A percentile compares a stretch with the other conserved stretches of the same genome.
phyloP scores from a whole-genome alignment of 1,140 invertebrate species.

The Dendroctonus valens region DNA sequence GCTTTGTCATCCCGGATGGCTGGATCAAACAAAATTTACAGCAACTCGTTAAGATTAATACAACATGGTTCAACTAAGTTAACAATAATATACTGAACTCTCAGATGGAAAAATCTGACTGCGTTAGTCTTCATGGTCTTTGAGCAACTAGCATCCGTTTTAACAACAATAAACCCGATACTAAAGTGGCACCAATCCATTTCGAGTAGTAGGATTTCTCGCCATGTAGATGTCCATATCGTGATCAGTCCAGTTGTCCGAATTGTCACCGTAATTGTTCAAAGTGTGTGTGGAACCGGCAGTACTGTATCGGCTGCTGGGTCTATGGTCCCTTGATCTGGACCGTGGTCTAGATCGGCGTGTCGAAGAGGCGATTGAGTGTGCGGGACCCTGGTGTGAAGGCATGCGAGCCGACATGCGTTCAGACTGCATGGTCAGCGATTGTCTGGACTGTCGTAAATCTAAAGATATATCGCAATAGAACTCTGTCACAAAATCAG shows the following conservation, averaged over 20 bases:
- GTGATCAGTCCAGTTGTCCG: conserved; percentile 86
- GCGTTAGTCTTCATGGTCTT: not conserved
- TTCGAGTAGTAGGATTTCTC: conserved; percentile 81
- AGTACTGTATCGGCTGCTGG: conserved; percentile 64
- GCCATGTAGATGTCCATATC: conserved; percentile 95
- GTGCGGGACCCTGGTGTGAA: conserved; percentile 50
- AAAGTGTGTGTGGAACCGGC: conserved; percentile 75
- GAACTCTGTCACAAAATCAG: no score
- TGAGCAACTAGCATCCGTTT: not conserved
- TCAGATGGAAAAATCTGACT: not conserved
- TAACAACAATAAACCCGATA: not conserved
- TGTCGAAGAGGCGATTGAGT: conserved; percentile 61
- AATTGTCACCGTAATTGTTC: conserved; percentile 82
- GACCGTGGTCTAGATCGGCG: conserved; percentile 65
- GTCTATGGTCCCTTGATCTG: conserved; percentile 59
- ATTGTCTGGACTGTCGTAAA: conserved; percentile 77
- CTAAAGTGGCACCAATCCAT: conserved; percentile 74
- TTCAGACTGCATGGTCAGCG: conserved; percentile 74
- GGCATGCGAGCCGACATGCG: conserved; percentile 69
- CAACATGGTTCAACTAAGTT: conserved; percentile 8
- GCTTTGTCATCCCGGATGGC: no score
- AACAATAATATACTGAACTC: conserved; percentile 2
- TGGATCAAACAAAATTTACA: not conserved
- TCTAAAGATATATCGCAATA: conserved; percentile 56
- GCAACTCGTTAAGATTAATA: not conserved